Percentiles rank a stretch among this genome's conserved stretches.
These are phyloP conservation scores for Sthenelais limicola DNA, from an alignment of 2,888 invertebrate species.

Conservation along the genomic window DNA sequence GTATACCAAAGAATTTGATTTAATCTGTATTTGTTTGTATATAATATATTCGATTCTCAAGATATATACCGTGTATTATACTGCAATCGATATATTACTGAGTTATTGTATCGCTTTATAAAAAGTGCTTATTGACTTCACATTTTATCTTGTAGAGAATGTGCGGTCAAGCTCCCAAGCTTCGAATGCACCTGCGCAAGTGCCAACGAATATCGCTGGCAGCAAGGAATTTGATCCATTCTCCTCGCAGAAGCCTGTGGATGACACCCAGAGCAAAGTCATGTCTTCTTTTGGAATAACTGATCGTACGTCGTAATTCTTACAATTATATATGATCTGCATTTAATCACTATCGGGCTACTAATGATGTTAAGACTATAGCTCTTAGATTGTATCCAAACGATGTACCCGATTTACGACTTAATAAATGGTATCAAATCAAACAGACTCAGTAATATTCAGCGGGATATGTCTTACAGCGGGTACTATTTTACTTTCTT, in stretches of 20 bases:
- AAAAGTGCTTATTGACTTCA: neutral
- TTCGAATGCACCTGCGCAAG: slow-evolving; percentile 1
- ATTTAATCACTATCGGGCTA: too few species aligned
- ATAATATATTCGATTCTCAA: neutral
- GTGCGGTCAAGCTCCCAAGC: neutral
- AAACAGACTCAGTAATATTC: too few species aligned
- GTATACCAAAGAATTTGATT: neutral
- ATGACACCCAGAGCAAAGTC: slow-evolving; percentile 63
- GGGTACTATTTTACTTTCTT: too few species aligned
- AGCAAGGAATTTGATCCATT: slow-evolving; percentile 78
- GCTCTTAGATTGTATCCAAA: too few species aligned
- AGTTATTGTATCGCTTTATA: neutral
- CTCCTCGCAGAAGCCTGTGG: slow-evolving; percentile 71
- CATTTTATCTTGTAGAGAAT: slow-evolving; percentile 12
- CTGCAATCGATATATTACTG: neutral
- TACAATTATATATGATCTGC: too few species aligned
- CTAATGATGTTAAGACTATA: too few species aligned
- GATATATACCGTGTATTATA: neutral
- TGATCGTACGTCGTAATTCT: too few species aligned
- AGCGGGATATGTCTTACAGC: too few species aligned
- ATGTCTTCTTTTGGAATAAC: slow-evolving; percentile 67
- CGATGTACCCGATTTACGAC: too few species aligned
- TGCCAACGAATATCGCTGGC: slow-evolving; percentile 52
- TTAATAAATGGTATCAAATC: too few species aligned
- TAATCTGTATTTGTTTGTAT: neutral